Percentiles rank a stretch among this genome's conserved stretches.
These are phyloP conservation scores for Dromaius novaehollandiae DNA, from an alignment of 2,113 vertebrate genomes.

Conservation along the genomic window DNA sequence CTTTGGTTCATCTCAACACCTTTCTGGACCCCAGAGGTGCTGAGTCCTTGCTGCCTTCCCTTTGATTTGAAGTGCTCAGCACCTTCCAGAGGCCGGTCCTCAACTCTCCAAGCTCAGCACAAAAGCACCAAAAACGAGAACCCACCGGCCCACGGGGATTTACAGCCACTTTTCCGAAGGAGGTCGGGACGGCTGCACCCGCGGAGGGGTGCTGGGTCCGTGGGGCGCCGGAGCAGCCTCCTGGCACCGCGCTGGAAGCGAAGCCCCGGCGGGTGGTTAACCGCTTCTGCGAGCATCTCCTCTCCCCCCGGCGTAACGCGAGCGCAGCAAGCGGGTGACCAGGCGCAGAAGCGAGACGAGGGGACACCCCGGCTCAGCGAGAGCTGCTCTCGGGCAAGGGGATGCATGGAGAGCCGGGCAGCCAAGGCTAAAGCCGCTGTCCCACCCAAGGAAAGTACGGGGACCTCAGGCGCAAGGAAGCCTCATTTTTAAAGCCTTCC, in stretches of 20 bases:
- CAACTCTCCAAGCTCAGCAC: neutral
- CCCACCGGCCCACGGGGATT: neutral
- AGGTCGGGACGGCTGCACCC: neutral
- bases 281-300: neutral
- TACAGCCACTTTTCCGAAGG: neutral
- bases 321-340: neutral
- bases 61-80: neutral
- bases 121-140: neutral
- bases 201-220: neutral
- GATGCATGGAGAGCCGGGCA: neutral
- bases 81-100: neutral
- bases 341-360: neutral
- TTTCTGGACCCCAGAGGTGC: neutral
- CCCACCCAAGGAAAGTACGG: neutral
- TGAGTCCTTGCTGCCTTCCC: neutral
- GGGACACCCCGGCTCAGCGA: too few species aligned
- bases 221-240: neutral
- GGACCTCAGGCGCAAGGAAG: neutral
- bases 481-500: neutral
- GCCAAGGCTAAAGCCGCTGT: fast-evolving
- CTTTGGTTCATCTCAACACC: too few species aligned
- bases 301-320: neutral
- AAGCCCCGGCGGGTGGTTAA: neutral
- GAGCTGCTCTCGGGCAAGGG: neutral
- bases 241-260: neutral